These are phyloP conservation scores for Bicyclus anynana DNA, from an alignment of 1,140 invertebrate genomes.

Conservation along the genomic window DNA sequence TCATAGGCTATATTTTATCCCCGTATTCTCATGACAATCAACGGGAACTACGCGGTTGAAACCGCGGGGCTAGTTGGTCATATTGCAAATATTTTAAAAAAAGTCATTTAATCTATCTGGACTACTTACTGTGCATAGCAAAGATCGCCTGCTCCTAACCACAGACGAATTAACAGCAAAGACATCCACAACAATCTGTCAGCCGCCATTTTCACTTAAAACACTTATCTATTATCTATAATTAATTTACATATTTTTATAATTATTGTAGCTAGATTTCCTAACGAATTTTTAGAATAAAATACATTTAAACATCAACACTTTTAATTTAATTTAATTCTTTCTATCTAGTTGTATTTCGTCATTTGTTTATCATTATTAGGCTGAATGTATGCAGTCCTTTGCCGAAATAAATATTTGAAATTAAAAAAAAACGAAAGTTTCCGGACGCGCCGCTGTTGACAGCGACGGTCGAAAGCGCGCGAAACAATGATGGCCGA, in stretches of 20 bases:
- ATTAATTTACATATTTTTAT: constrained; percentile 17
- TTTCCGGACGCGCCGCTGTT: constrained; percentile 38
- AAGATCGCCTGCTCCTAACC: constrained; percentile 65
- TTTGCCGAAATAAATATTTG: constrained; percentile 2
- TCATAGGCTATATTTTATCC: too few relatives aligned
- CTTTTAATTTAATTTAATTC: constrained; percentile 14
- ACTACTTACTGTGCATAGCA: constrained; percentile 74
- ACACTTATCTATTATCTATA: neutral
- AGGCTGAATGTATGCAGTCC: constrained; percentile 2
- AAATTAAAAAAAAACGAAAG: constrained; percentile 20
- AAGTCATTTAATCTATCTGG: neutral
- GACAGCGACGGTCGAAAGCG: constrained; percentile 48
- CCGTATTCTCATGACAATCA: too few relatives aligned
- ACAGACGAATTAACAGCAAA: constrained; percentile 55
- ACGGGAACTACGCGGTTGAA: too few relatives aligned
- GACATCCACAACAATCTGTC: constrained; percentile 55
- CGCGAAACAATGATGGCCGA: constrained; percentile 56
- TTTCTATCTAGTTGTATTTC: constrained; percentile 16
- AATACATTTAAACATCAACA: constrained; percentile 11
- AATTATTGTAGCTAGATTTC: neutral
- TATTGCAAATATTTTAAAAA: too few relatives aligned
- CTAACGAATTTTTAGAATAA: constrained; percentile 17
- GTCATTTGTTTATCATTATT: constrained; percentile 16
- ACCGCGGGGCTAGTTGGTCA: too few relatives aligned
- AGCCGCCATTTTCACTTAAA: constrained; percentile 50